Conservation (phyloP, 2,888 invertebrate species). For the Ditula angustiorana region DNA sequence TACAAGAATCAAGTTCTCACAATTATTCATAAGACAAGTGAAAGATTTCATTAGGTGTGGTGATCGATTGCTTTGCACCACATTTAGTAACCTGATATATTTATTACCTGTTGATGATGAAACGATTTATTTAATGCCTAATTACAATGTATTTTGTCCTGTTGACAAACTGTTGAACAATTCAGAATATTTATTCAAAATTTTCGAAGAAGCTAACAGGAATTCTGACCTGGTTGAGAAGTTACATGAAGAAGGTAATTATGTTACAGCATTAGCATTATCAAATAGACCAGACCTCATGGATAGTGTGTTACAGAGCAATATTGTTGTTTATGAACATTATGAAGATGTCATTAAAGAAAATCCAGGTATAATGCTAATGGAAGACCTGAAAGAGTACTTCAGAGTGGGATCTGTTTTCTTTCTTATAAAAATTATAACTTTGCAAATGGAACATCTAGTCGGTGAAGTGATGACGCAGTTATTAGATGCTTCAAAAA, state of each 20-base stretch:
- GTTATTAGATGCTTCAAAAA: conserved; percentile 56
- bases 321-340: conserved; percentile 59
- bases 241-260: conserved; percentile 60
- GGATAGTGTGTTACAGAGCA: conserved; percentile 56
- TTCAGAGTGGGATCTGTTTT: conserved; percentile 55
- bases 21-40: conserved; percentile 61
- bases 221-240: conserved; percentile 57
- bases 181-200: conserved; percentile 59
- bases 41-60: conserved; percentile 64
- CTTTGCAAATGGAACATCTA: conserved; percentile 51
- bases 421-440: conserved; percentile 59
- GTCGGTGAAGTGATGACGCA: conserved; percentile 56
- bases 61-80: conserved; percentile 67
- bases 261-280: conserved; percentile 66
- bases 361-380: conserved; percentile 54
- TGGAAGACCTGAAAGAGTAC: conserved; percentile 62
- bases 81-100: conserved; percentile 66
- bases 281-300: conserved; percentile 69
- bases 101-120: conserved; percentile 58
- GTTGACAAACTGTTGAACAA: conserved; percentile 62
- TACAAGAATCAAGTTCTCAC: conserved; percentile 53
- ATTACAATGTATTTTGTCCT: conserved; percentile 44
- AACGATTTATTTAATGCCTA: conserved; percentile 50
- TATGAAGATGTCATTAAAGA: conserved; percentile 63
- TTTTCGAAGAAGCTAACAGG: conserved; percentile 61